phyloP scores from a whole-genome alignment of 2,888 invertebrate genomes.

The Phortica magna region DNA sequence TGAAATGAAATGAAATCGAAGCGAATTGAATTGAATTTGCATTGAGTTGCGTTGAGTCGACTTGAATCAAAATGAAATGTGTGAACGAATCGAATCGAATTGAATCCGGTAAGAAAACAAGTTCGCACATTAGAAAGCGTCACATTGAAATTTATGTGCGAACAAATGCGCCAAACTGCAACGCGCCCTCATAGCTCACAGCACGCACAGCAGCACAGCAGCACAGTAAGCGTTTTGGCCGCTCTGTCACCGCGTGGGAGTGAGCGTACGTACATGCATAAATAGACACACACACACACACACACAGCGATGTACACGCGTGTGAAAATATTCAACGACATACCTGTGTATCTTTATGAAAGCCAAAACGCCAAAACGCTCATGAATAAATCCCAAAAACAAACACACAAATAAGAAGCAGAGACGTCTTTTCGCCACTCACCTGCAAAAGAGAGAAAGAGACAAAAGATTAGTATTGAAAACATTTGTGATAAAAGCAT shows the following conservation, averaged over 20 bases:
- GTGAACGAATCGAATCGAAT: background rate
- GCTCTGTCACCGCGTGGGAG: background rate
- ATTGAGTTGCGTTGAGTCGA: too few species aligned
- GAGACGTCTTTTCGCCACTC: background rate
- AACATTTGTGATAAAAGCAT: too few species aligned
- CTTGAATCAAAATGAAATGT: background rate
- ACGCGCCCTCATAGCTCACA: too few species aligned
- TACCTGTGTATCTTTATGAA: background rate
- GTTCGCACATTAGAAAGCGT: background rate
- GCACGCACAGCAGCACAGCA: too few species aligned
- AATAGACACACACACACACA: too few species aligned
- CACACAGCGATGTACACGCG: too few species aligned
- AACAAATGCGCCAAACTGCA: background rate
- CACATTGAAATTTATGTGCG: background rate
- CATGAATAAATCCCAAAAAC: background rate
- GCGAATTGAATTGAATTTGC: background rate
- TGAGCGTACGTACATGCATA: background rate
- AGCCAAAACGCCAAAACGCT: too few species aligned
- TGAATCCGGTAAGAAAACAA: too few species aligned
- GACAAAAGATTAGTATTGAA: background rate
- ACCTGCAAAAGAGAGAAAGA: constrained; percentile 17
- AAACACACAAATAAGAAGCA: background rate
- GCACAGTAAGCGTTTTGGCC: too few species aligned
- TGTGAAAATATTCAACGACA: background rate
- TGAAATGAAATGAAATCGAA: background rate